Percentiles rank a stretch among this genome's conserved stretches.
phyloP scores from a whole-genome alignment of 1,140 invertebrate species.

The Popillia japonica region DNA sequence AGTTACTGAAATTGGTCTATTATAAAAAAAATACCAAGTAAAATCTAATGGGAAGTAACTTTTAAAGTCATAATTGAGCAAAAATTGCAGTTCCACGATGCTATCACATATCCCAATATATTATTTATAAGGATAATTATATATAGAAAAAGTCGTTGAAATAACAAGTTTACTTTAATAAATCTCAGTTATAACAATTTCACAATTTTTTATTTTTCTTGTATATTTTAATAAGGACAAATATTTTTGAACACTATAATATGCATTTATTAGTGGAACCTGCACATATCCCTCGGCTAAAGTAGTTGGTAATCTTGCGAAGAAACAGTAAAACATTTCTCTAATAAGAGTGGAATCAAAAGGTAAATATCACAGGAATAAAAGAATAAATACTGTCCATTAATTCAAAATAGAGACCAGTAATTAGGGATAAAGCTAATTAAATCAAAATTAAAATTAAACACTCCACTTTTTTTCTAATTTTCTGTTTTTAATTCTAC shows the following conservation, averaged over 20 bases:
- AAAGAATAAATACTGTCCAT: constrained; percentile 38
- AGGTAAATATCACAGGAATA: constrained; percentile 37
- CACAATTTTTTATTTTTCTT: constrained; percentile 4
- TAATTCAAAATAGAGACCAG: constrained; percentile 19
- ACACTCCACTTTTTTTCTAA: constrained; percentile 35
- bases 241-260: constrained; percentile 30
- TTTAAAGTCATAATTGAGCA: too few relatives aligned
- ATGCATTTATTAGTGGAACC: constrained; percentile 39
- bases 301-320: not conserved
- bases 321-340: constrained; percentile 26
- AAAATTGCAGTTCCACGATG: constrained; percentile 24
- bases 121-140: not conserved
- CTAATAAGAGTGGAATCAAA: constrained; percentile 30
- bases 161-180: constrained; percentile 38
- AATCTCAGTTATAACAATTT: constrained; percentile 38
- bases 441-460: constrained; percentile 31
- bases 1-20: too few relatives aligned
- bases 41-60: too few relatives aligned
- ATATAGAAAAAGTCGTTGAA: constrained; percentile 32
- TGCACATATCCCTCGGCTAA: constrained; percentile 28
- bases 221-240: constrained; percentile 22
- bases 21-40: too few relatives aligned
- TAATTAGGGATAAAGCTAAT: not conserved
- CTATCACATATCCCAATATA: constrained; percentile 18
- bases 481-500: too few relatives aligned